Evolutionary conservation across 2,113 vertebrate genomes (phyloP), one percentile per base, ranked within the genome.

Genomic region (Anthoscopus minutus): DNA sequence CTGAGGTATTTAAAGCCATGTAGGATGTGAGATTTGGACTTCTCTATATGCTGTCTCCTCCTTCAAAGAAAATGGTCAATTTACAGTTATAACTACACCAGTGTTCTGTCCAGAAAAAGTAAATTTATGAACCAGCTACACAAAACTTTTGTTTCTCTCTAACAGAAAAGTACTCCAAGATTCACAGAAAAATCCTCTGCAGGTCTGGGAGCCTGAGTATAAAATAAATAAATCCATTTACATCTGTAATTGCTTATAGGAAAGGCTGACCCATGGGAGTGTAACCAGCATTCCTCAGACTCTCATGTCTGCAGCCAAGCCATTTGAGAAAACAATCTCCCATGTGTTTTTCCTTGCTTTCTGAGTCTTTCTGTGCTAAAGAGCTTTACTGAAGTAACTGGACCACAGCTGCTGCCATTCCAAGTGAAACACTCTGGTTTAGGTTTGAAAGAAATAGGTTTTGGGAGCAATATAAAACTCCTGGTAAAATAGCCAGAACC

Each of bases 211-310:
- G 92, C 64, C 56, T 31, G 50, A 77, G 22, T 89, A 95, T 93
- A 90, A 95, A 93, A 80, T 80, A 95, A 95, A 96, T 94, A 95
- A 89, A 95, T 94, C 74, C 64, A 94, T 95, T 94, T 94, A 80
- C 93, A 86, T 96, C 93, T 95, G 94, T 92, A 91, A 71, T 93
- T 91, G 85, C 93, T 96, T 94, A 90, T 73, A 88, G 95, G 87
- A 96, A 95, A 89, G 89, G 67, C 89, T 96, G 88, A 93, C 42
- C 95, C 74, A 30, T 81, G 74, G n/a, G 94, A 93, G 89, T 81
- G 71, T 81, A 83, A 91, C 67, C 89, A 86, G 85, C 92, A 92
- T 96, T 97, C 94, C 89, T 94, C 48, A 62, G 81, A 71, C 85
- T 89, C 19, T 22, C 42, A 5, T 88, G 92, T 61, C 85, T 95